Conservation (phyloP, 2,113 vertebrate species). For the Tonatia bakeri region DNA sequence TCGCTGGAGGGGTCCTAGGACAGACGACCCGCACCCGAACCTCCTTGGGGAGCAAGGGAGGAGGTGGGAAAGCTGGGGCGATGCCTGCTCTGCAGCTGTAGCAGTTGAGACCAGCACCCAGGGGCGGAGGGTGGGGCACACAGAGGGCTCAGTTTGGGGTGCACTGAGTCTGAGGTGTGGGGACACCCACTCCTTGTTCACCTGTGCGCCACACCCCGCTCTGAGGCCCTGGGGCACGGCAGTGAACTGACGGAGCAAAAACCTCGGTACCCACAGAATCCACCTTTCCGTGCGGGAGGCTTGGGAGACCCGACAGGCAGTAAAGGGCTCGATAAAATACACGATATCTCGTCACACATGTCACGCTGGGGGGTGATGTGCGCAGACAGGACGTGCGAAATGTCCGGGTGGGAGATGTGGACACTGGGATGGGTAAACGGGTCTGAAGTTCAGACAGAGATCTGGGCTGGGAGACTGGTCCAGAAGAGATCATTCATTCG, state of each 20-base stretch:
- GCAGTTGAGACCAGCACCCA: not conserved
- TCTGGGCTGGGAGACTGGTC: not conserved
- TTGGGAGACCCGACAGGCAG: too few relatives aligned
- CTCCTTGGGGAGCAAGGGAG: not conserved
- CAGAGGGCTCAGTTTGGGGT: rapidly evolving
- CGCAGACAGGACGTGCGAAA: rapidly evolving
- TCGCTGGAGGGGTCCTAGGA: not conserved
- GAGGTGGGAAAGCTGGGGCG: rapidly evolving
- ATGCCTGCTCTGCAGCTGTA: not conserved
- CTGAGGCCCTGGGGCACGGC: not conserved
- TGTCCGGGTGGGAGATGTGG: not conserved
- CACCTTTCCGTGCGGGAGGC: not conserved
- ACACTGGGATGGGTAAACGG: not conserved
- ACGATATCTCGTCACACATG: too few relatives aligned
- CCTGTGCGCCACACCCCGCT: too few relatives aligned
- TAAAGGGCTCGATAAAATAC: not conserved
- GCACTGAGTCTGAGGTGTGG: not conserved
- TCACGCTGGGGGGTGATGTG: not conserved
- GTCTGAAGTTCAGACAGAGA: not conserved
- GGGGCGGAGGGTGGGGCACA: not conserved
- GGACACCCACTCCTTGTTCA: not conserved
- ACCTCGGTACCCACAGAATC: not conserved
- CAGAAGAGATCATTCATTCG: not conserved
- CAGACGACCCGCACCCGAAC: rapidly evolving
- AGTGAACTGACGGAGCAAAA: not conserved